phyloP scores from a whole-genome alignment of 2,888 invertebrate species.

The Prosopocoilus inquinatus region DNA sequence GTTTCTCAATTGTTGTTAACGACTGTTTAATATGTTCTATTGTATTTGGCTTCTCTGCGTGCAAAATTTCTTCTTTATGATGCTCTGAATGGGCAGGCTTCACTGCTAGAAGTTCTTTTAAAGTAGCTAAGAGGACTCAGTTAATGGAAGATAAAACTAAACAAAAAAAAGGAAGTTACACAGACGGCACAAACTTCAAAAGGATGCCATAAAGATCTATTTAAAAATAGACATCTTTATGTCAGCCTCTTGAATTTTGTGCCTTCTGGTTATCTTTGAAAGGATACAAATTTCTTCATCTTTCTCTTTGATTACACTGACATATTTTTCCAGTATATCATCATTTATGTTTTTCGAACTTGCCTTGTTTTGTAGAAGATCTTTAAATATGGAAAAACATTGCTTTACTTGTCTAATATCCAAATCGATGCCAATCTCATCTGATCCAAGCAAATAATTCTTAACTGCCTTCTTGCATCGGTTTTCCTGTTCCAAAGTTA shows the following conservation, averaged over 20 bases:
- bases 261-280: not conserved
- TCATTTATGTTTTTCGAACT: constrained; percentile 6
- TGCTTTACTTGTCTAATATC: constrained; percentile 41
- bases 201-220: no score
- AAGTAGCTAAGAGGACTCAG: not conserved
- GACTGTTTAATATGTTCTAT: constrained; percentile 3
- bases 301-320: constrained; percentile 41
- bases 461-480: constrained; percentile 34
- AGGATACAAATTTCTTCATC: constrained; percentile 47
- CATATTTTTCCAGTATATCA: constrained; percentile 36
- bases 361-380: constrained; percentile 5
- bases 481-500: constrained; percentile 31
- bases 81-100: not conserved
- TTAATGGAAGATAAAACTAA: not conserved
- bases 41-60: not conserved
- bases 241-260: no score
- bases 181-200: no score
- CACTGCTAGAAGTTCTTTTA: not conserved
- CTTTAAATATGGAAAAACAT: constrained; percentile 44
- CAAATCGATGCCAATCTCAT: constrained; percentile 18
- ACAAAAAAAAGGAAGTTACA: no score
- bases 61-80: not conserved
- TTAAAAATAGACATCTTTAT: no score
- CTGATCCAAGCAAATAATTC: constrained; percentile 32
- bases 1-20: constrained; percentile 18